Evolutionary conservation across 2,797 vertebrate species (phyloP), one percentile per base, ranked within the genome.

Genomic region (Gambelia wislizenii): DNA sequence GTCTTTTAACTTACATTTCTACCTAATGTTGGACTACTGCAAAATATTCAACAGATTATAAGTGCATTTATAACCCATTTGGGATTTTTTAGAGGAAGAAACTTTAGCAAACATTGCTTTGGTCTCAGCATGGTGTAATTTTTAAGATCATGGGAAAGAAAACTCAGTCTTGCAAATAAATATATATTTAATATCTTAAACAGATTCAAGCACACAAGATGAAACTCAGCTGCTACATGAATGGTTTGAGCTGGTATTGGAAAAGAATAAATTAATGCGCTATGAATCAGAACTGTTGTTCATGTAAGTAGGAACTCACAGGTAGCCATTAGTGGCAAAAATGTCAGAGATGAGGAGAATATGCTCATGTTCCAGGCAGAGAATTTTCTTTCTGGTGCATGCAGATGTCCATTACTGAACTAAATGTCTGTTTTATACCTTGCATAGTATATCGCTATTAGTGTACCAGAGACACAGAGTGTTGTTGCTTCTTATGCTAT

Each of bases 201-300:
- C 96, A 98, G 97, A 97, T 96, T 95, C 97, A 87, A 95, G 95
- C 91, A 93, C 94, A 89, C 97, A 96, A 36, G 98, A 99, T 3
- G 98, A 99, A 95, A 93, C 97, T 49, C 96, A 96, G 93, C 97
- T 98, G 92, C 97, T 99, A 69, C 98, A 99, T 92, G 97, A 98
- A 94, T 99, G 99, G 99, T 98, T 99, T 93, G 97, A 98, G 92
- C 97, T 99, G 36, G 99, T 98, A 59, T 94, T 99, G 96, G 98
- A 99, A 96, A 99, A 99, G 98, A 99, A 99, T 96, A 97, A 98
- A 95, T 96, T 99, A 96, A 98, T 95, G 59, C 98, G 98, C 90
- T 98, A 98, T 1, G 99, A 99, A 95, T 98, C 98, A 14, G 98
- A 99, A 94, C 98, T 99, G 27, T 95, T 97, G 95, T 97, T 96